Evolutionary conservation across 1,140 invertebrate species (phyloP), one percentile per base, ranked within the genome.

Genomic region (Phymastichus coffea): DNA sequence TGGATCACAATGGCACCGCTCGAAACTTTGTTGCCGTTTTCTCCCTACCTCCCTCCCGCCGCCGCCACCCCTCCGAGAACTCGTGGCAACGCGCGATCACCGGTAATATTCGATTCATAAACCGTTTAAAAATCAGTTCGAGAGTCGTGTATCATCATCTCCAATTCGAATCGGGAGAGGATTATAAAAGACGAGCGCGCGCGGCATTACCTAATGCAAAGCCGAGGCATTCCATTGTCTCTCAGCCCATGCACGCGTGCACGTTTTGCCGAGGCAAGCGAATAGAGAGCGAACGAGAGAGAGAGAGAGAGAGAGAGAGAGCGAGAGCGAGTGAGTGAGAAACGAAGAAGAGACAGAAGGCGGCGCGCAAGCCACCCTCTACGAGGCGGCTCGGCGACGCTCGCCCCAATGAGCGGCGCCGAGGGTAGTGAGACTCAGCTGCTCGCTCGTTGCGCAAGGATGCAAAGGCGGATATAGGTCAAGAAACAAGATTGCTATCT

Each of bases 401-500:
- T n/a, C n/a, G n/a, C n/a, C n/a, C n/a, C n/a, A n/a, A n/a, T n/a
- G 28, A 33, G 28, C 28, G 12, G 28, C 28, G 28, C 28, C 28
- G 6, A 6, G 28, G 6, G 28, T 12, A 6, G 28, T 33, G 12
- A 6, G 28, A 12, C 28, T 33, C 28, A 33, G 46, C 46, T n/a
- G n/a, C n/a, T n/a, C n/a, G n/a, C n/a, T n/a, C n/a, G 69, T 75
- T 73, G 72, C 72, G 69, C 73, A 74, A 75, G 64, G 68, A 68
- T 67, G 71, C 73, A 69, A 74, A 71, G 61, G 68, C 69, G 72
- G 73, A 75, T 75, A 74, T 75, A 70, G 73, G 73, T 73, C 72
- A 75, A 74, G 72, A 75, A 75, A 71, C 68, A 70, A 74, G 73
- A 75, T 75, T 75, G 69, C 67, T 73, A 74, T 75, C 73, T 72